phyloP scores from a whole-genome alignment of 1,140 invertebrate species.

The Wiebesia pumilae region DNA sequence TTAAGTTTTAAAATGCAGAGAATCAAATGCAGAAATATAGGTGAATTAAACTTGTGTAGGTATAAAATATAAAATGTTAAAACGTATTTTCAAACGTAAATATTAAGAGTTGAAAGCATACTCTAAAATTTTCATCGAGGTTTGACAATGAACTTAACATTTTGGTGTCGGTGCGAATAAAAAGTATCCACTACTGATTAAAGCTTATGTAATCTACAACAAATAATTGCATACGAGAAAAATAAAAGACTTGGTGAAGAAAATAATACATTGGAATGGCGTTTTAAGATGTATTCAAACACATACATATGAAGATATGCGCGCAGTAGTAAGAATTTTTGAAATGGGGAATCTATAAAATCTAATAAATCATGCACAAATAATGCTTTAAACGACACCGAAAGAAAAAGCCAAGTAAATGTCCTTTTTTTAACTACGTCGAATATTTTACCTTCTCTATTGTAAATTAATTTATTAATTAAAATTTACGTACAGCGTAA shows the following conservation, averaged over 20 bases:
- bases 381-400: background rate
- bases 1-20: too few relatives aligned
- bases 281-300: background rate
- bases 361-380: background rate
- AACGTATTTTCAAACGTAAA: background rate
- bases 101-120: background rate
- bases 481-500: too few relatives aligned
- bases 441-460: too few relatives aligned
- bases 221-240: background rate
- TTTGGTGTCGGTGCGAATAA: background rate
- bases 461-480: too few relatives aligned
- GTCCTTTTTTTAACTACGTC: too few relatives aligned
- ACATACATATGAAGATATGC: background rate
- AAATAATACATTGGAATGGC: too few relatives aligned
- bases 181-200: background rate
- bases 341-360: background rate
- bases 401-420: too few relatives aligned
- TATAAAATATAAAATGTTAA: background rate
- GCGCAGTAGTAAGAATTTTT: background rate
- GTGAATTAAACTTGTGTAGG: too few relatives aligned
- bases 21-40: too few relatives aligned
- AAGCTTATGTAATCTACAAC: background rate
- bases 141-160: background rate
- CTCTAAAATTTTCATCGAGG: background rate
- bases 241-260: background rate